Conservation (phyloP, 2,797 vertebrate species). For the Sphaeramia orbicularis region DNA sequence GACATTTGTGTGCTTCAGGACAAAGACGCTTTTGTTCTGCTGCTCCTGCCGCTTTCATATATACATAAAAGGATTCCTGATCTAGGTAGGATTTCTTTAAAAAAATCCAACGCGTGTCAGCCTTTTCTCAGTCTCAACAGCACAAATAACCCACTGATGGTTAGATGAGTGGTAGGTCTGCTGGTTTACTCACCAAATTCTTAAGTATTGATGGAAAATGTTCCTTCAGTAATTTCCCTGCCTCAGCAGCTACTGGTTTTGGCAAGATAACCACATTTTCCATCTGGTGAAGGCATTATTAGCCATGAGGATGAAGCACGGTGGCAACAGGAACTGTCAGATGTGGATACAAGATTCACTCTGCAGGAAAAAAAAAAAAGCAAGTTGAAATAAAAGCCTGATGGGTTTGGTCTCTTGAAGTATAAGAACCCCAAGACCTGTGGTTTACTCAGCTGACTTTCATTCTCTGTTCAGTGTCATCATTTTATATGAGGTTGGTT, state of each 20-base stretch:
- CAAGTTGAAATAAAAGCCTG: too few species aligned
- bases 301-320: slow-evolving; percentile 13
- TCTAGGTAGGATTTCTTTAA: background rate
- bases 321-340: too few species aligned
- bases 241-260: slow-evolving; percentile 59
- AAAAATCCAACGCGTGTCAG: slow-evolving; percentile 27
- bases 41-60: background rate
- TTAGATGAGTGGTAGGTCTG: slow-evolving; percentile 2
- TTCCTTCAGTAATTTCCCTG: slow-evolving; percentile 36
- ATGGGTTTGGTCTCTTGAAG: too few species aligned
- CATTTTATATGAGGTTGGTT: too few species aligned
- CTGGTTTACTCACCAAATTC: slow-evolving; percentile 47
- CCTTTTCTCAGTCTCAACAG: slow-evolving; percentile 26
- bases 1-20: too few species aligned
- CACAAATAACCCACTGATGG: slow-evolving; percentile 10
- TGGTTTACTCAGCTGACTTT: too few species aligned
- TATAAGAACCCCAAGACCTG: too few species aligned
- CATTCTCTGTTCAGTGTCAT: too few species aligned
- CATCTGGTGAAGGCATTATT: slow-evolving; percentile 59
- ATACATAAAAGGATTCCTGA: slow-evolving; percentile 24
- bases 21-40: background rate
- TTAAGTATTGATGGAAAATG: slow-evolving; percentile 59
- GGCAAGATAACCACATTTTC: slow-evolving; percentile 29
- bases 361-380: too few species aligned
- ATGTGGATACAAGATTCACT: too few species aligned